A percentile compares a stretch with the other conserved stretches of the same genome.
Conservation (phyloP, 2,113 vertebrate species). For the Polyodon spathula region DNA sequence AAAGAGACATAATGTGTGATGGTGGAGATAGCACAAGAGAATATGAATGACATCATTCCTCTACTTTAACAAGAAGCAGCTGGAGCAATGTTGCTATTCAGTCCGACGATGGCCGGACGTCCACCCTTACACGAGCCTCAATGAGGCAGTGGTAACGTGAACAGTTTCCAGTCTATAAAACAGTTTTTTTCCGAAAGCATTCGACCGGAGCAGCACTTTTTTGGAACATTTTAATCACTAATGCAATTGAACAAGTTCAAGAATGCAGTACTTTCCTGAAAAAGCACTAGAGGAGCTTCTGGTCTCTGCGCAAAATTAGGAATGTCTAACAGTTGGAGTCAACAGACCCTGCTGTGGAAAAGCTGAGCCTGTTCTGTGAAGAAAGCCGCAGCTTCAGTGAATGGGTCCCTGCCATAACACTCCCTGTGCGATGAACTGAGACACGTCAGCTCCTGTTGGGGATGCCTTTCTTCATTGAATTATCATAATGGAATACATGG, state of each 20-base stretch:
- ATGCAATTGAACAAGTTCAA: constrained; percentile 27
- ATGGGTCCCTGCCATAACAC: constrained; percentile 85
- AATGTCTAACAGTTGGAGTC: constrained; percentile 87
- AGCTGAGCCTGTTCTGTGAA: constrained; percentile 79
- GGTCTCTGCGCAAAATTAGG: constrained; percentile 78
- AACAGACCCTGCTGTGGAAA: constrained; percentile 80
- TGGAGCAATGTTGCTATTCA: constrained; percentile 48
- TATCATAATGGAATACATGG: constrained; percentile 60
- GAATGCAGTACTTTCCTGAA: constrained; percentile 81
- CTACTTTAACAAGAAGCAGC: constrained; percentile 39
- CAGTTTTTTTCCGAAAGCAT: neutral
- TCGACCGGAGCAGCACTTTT: too few relatives aligned
- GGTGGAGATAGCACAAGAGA: constrained; percentile 1
- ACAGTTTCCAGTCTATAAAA: constrained; percentile 48
- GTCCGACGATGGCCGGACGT: too few relatives aligned
- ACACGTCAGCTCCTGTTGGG: too few relatives aligned
- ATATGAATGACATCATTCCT: neutral
- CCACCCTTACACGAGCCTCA: constrained; percentile 32
- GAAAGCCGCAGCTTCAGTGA: constrained; percentile 82
- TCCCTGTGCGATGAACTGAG: constrained; percentile 73
- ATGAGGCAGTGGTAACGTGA: constrained; percentile 41
- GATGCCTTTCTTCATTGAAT: constrained; percentile 55
- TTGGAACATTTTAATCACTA: neutral
- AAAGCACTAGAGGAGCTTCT: constrained; percentile 81
- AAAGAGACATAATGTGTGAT: constrained; percentile 17